Percentiles rank a stretch among this genome's conserved stretches.
phyloP scores from a whole-genome alignment of 2,113 vertebrate genomes.

The Ailuropoda melanoleuca region DNA sequence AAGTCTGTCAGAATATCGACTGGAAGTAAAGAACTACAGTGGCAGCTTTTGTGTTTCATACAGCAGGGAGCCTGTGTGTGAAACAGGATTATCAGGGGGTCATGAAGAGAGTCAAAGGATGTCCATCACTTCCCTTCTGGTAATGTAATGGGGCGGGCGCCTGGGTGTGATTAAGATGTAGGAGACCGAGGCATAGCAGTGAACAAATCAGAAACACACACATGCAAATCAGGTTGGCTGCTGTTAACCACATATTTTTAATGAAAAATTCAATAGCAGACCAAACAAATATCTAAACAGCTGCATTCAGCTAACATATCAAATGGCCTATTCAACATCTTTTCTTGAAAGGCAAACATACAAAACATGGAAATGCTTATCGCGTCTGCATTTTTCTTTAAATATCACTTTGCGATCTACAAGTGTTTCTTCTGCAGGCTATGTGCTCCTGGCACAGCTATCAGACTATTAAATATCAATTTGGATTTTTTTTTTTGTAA shows the following conservation, averaged over 20 bases:
- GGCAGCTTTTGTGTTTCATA: constrained; percentile 94
- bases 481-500: constrained; percentile 38
- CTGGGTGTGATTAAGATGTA: constrained; percentile 96
- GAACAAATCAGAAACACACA: constrained; percentile 88
- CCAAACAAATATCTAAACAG: constrained; percentile 86
- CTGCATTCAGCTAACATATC: constrained; percentile 78
- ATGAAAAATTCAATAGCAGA: constrained; percentile 84
- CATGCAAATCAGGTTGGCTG: constrained; percentile 90
- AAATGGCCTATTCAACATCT: constrained; percentile 62
- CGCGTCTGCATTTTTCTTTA: neutral
- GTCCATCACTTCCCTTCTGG: constrained; percentile 95
- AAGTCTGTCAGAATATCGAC: constrained; percentile 98
- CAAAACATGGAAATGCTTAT: constrained; percentile 45
- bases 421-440: constrained; percentile 69
- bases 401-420: constrained; percentile 60
- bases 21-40: constrained; percentile 95
- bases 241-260: constrained; percentile 87
- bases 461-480: constrained; percentile 69
- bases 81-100: constrained; percentile 99
- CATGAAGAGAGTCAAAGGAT: constrained; percentile 96
- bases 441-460: constrained; percentile 34
- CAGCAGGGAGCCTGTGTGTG: constrained; percentile 97
- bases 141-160: constrained; percentile 92
- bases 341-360: constrained; percentile 56
- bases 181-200: constrained; percentile 87